Base-by-base conservation (phyloP, 2,113 vertebrate species). In the Nothocercus julius region DNA sequence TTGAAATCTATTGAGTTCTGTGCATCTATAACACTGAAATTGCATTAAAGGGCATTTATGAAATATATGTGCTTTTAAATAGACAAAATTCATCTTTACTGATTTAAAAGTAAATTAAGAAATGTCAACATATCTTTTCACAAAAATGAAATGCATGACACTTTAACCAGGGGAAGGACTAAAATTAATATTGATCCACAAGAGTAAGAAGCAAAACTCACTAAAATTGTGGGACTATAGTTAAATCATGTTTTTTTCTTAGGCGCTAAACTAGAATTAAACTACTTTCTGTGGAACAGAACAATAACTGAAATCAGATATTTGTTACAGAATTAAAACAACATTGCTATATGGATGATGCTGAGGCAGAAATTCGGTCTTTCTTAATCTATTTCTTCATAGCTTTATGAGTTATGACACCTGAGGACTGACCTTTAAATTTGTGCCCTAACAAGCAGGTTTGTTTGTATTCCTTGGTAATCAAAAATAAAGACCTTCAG, bases 381-480 rank as follows among this genome's bases (percentile, higher is more conserved):
- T 84, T 28, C 77, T 92, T 94, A 94, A 92, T 90, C 61, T 84
- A 78, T 72, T 97, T 92, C 69, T 93, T 94, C 56, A 76, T 80
- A 67, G 73, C 85, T 86, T 61, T 90, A 82, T 96, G 92, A 97
- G 95, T 96, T 93, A 92, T 92, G 89, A 93, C 70, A 92, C 92
- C 83, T 91, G 85, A 75, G 11, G 56, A 78, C 56, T 96, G 93
- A 95, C 91, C 94, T 94, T 96, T 96, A 95, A 85, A 92, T 95
- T 95, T 95, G 49, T 79, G 68, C 85, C 90, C 76, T 87, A 95
- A 94, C 90, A 95, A 95, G 93, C 68, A 94, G 66, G 69, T 94
- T 95, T 95, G 85, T 94, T 95, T 95, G 27, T 73, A 85, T 56
- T 90, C 51, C n/a, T 90, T 61, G 30, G 5, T 86, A 81, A 88